Percentiles rank a stretch among this genome's conserved stretches.
Evolutionary conservation across 2,113 vertebrate species (phyloP).

Genomic region (Pagrus major): DNA sequence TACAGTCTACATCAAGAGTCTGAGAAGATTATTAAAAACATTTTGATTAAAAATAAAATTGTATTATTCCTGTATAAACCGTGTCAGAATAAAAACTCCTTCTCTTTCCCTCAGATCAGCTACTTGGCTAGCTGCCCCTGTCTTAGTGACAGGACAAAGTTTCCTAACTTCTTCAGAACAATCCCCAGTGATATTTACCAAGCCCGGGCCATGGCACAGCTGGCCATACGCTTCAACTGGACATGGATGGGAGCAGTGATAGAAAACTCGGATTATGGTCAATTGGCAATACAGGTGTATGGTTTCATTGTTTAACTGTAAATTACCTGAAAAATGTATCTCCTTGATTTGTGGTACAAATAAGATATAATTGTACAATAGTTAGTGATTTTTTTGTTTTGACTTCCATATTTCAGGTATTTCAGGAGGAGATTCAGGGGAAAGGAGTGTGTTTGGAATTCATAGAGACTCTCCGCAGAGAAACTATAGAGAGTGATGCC

Average conservation of each 20-base stretch:
- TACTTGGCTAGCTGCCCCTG: constrained; percentile 79
- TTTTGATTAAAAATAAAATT: not conserved
- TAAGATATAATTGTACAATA: not conserved
- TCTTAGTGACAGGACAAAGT: constrained; percentile 75
- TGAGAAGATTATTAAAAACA: not conserved
- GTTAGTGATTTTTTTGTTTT: not conserved
- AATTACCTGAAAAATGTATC: not conserved
- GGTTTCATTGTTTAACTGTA: not conserved
- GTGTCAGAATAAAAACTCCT: not conserved
- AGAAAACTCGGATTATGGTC: constrained; percentile 80
- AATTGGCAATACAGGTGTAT: constrained; percentile 69
- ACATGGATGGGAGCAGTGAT: constrained; percentile 82
- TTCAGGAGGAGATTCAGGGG: constrained; percentile 67
- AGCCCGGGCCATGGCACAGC: constrained; percentile 75
- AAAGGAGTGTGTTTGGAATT: constrained; percentile 80
- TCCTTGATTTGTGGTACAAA: not conserved
- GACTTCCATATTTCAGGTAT: constrained; percentile 54
- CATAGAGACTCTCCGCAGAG: constrained; percentile 62
- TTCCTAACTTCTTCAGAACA: constrained; percentile 84
- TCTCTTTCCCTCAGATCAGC: constrained; percentile 69
- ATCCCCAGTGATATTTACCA: constrained; percentile 84
- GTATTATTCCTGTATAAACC: not conserved
- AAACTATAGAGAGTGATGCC: constrained; percentile 69
- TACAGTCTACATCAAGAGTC: not conserved
- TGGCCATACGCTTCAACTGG: constrained; percentile 80